Evolutionary conservation across 2,113 vertebrate species (phyloP), one percentile per base, ranked within the genome.

Genomic region (Seriola dumerili): DNA sequence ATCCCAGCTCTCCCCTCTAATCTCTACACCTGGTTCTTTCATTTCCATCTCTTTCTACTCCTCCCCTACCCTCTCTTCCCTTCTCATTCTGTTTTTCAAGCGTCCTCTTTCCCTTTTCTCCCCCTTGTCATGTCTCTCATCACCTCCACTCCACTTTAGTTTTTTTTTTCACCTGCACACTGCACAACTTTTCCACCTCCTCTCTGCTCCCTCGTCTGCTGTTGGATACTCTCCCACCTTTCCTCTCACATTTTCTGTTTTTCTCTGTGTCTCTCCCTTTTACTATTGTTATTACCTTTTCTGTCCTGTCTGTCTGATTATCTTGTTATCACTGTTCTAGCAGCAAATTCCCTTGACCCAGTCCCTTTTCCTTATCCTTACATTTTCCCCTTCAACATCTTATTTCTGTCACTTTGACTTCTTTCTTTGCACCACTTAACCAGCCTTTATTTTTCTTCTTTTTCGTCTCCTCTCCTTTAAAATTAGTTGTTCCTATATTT

Each of bases 321-420:
- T 79, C 80, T 84, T 70, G 40, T 85, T 70, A 65, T 48, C 21
- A 13, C 62, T 66, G 65, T 32, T 73, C 54, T 9, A 13, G 13
- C 54, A 44, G 52, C 42, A 80, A 67, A 84, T 67, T 81, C 34
- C 57, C 78, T 74, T 58, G 76, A 83, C 72, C 68, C 67, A 29
- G 8, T 70, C n/a, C 17, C 36, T 63, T 73, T 88, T 80, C 34
- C 78, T 68, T 50, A 68, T 63, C 73, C 16, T 61, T 79, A 57
- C 25, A 66, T 85, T 32, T 54, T 50, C 10, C 61, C 67, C 23
- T 57, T 59, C 54, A 48, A 40, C 72, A 8, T 71, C 54, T 71
- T 68, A 76, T 61, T 63, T 23, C 5, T 55, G 70, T 70, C 72
- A 58, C 73, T 68, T 10, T 73, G 63, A 80, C 58, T 74, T 58